Base-by-base conservation (phyloP, 2,888 invertebrate species). In the Mongoloraphidia duomilia region DNA sequence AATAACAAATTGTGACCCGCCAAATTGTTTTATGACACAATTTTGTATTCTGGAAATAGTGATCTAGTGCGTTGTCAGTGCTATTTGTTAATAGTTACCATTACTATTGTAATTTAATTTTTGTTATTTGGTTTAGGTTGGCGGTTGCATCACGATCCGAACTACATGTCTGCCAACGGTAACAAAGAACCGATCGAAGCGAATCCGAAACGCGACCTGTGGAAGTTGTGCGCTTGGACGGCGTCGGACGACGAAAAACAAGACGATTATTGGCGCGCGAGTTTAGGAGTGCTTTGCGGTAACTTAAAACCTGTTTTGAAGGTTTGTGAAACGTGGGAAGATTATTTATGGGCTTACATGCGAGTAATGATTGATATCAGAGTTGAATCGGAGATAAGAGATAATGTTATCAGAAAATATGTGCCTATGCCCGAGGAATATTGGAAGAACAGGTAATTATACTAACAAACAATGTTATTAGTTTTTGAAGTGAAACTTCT, bases 301-400 rank as follows among this genome's bases (percentile, higher is more conserved):
- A 82, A 92, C 63, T 67, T 94, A 39, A 71, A 78, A 34, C 79
- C 85, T 8, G 65, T 93, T n/a, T 65, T 93, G 38, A 74, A 82
- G 0, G 79, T 84, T 10, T 84, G 89, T 53, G 71, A 73, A n/a
- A 80, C 79, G 33, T 96, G 94, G 94, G 82, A 88, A 60, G 95
- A 96, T 65, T 71, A 84, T 53, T 69, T 95, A 33, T 96, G 95
- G 95, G 87, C 90, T 1, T 83, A 90, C 64, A 71, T 90, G 54
- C 80, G 80, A 60, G 78, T 82, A 0, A 78, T 89, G 63, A 82
- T 93, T 51, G 93, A 94, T 63, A 78, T 84, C 11, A 75, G 83
- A 54, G 90, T 93, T 0, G 94, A 95, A 62, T 80, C 78, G 49
- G 84, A 86, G 66, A 70, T 88, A 34, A 68, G 84, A 36, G 74